These are phyloP conservation scores for Phalanger gymnotis DNA, from an alignment of 2,797 vertebrate genomes.

Conservation along the genomic window DNA sequence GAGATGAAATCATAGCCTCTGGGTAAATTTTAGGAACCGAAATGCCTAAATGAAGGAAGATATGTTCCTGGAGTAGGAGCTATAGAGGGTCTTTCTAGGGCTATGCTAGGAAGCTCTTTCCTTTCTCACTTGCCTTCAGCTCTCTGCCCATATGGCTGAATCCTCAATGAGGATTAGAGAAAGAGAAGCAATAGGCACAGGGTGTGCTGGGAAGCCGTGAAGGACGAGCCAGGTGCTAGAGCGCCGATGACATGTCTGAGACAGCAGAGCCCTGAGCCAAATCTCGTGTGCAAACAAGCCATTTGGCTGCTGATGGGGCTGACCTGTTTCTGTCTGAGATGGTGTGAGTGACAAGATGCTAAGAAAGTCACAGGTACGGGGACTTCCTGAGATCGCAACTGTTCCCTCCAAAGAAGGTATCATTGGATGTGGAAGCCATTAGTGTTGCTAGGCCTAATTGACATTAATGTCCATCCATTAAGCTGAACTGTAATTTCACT, in stretches of 20 bases:
- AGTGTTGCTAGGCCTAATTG: not conserved
- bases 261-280: not conserved
- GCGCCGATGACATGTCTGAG: not conserved
- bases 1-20: not conserved
- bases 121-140: not conserved
- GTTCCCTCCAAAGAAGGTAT: not conserved
- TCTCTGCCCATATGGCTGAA: not conserved
- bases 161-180: not conserved
- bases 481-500: not conserved
- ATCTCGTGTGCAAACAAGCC: not conserved
- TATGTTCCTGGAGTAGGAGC: not conserved
- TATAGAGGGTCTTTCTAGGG: not conserved
- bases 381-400: slow-evolving; percentile 32
- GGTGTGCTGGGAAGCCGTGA: not conserved
- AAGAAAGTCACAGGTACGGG: slow-evolving; percentile 50
- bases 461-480: not conserved
- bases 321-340: slow-evolving; percentile 60
- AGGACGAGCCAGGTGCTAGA: not conserved
- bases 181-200: not conserved
- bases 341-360: slow-evolving; percentile 27
- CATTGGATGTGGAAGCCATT: not conserved
- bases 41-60: not conserved
- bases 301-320: not conserved
- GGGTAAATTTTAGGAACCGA: not conserved
- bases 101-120: not conserved